Evolutionary conservation across 2,888 invertebrate genomes (phyloP).

Genomic region (Rotaria socialis): DNA sequence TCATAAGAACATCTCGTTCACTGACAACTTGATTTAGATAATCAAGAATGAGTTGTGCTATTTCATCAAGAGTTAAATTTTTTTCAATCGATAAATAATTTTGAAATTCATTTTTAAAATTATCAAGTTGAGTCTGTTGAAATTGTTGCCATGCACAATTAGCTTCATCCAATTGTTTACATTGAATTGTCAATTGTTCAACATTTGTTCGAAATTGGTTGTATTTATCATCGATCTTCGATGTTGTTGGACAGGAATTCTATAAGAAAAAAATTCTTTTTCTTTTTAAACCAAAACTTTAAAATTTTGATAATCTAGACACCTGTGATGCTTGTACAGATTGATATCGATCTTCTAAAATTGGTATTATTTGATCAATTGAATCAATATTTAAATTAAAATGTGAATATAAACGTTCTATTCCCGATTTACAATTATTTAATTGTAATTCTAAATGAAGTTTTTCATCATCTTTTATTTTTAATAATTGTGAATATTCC

Average conservation of each 20-base stretch:
- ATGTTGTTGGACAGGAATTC: neutral
- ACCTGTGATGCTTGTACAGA: neutral
- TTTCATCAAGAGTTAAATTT: neutral
- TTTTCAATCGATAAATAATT: neutral
- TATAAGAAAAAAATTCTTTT: neutral
- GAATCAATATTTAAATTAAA: neutral
- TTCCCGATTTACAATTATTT: neutral
- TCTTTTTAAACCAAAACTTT: no score
- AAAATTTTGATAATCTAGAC: no score
- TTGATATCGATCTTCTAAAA: slow-evolving; percentile 1
- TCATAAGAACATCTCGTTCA: neutral
- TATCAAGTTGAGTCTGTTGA: neutral
- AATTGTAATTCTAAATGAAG: neutral
- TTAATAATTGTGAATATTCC: neutral
- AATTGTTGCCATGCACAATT: neutral
- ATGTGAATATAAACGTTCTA: neutral
- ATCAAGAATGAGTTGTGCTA: neutral
- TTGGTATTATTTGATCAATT: neutral
- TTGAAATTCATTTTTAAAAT: neutral
- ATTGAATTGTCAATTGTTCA: neutral
- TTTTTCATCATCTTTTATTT: neutral
- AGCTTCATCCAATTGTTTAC: slow-evolving; percentile 6
- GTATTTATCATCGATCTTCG: no score
- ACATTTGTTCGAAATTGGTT: no score
- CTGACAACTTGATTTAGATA: neutral